Evolutionary conservation across 2,113 vertebrate species (phyloP).

Genomic region (Erinaceus europaeus): DNA sequence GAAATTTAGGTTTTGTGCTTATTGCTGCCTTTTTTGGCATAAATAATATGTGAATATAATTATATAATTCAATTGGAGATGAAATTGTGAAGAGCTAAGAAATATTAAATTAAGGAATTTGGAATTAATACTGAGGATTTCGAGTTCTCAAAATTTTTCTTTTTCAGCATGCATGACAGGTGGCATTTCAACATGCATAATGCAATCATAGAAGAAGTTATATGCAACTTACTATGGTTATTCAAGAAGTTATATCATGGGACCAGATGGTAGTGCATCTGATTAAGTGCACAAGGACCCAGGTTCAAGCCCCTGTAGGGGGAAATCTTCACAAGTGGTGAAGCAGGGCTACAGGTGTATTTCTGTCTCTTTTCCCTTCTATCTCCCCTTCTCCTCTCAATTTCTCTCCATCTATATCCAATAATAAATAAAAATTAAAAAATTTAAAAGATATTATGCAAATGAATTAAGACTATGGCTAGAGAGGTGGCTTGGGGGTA

Average conservation of each 20-base stretch:
- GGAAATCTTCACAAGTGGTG: no score
- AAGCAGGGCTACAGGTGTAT: no score
- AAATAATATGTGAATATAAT: neutral
- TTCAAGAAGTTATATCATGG: neutral
- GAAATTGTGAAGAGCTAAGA: neutral
- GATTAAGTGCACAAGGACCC: no score
- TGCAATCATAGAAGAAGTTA: neutral
- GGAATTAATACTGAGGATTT: neutral
- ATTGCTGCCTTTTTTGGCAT: neutral
- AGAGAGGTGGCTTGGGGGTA: no score
- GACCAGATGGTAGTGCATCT: no score
- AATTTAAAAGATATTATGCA: no score
- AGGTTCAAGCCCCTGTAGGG: no score
- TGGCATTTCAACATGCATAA: neutral
- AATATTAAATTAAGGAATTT: neutral
- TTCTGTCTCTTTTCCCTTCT: no score
- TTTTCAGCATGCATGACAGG: neutral
- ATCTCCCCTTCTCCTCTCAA: no score
- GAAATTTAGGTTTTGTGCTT: neutral
- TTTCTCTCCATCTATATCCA: no score
- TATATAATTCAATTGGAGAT: neutral
- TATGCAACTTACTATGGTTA: neutral
- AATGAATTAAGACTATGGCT: no score
- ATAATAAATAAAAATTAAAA: no score
- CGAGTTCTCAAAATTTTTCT: neutral